Evolutionary conservation across 2,888 invertebrate species (phyloP), one percentile per base, ranked within the genome.

Genomic region (Cantharis nigra): DNA sequence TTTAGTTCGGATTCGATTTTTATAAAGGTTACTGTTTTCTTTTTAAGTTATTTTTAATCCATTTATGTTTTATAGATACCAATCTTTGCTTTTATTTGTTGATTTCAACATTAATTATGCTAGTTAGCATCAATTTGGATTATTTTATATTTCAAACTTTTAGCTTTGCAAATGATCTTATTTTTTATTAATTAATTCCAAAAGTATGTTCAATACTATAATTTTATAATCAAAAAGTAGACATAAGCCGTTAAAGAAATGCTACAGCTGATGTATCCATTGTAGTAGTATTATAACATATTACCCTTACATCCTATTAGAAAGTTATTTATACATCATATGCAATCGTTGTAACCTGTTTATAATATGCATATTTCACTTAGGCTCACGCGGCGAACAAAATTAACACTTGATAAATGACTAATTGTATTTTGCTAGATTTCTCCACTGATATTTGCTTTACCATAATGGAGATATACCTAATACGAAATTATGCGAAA

Each of bases 251-350:
- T 71, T 75, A 26, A 75, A 63, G 72, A 75, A 72, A 75, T 70
- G 69, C 78, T 70, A 63, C 74, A 74, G 75, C 72, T 74, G 26
- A 72, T 72, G 72, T 75, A 62, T 72, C 72, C 75, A 78, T 76
- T 79, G 78, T 79, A 76, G 74, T 79, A 49, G 49, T 49, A 49
- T 49, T 76, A 76, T 76, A 79, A 79, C 78, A 70, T 76, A 79
- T 79, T 79, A 76, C 78, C 74, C 74, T 74, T 76, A 79, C 76
- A 79, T 79, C 78, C 75, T 76, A 76, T 76, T 79, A 79, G 78
- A 79, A 79, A 79, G 78, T 79, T 79, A 79, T 79, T 79, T 79
- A 78, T 78, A 76, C 72, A 74, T 74, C 76, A 79, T 76, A 74
- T 76, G 76, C 76, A 79, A 79, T 76, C 74, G 73, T 74, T 71